Conservation (phyloP, 2,113 vertebrate genomes). For the Sylvia atricapilla region DNA sequence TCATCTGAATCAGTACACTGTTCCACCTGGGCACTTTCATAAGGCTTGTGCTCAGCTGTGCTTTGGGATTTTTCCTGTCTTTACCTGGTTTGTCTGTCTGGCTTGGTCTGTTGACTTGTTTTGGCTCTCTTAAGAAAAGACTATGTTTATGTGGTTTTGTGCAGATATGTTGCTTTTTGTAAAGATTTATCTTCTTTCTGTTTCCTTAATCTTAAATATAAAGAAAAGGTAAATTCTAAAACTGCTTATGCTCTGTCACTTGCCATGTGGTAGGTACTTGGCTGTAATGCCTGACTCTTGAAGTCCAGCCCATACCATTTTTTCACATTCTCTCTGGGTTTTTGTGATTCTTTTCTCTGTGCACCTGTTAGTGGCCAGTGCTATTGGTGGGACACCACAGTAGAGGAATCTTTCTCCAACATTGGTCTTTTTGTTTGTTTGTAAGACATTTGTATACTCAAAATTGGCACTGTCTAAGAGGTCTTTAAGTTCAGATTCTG, state of each 20-base stretch:
- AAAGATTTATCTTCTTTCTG: background rate
- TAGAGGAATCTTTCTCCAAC: background rate
- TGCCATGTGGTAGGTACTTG: background rate
- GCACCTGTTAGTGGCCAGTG: background rate
- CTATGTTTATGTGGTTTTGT: background rate
- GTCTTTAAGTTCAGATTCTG: background rate
- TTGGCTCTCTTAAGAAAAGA: background rate
- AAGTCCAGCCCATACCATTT: rapidly evolving
- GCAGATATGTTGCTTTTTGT: background rate
- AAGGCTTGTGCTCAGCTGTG: background rate
- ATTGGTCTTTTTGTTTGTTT: background rate
- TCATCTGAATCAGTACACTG: background rate
- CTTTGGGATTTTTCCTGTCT: background rate
- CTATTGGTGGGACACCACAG: rapidly evolving
- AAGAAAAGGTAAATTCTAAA: background rate
- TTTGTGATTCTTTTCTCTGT: background rate
- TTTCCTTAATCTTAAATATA: background rate
- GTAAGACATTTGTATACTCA: background rate
- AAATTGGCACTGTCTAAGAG: background rate
- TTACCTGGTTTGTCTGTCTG: constrained; percentile 17
- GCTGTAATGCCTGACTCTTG: background rate
- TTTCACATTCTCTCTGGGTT: background rate
- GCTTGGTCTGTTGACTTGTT: background rate
- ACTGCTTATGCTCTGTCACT: background rate
- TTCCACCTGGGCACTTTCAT: background rate